These are phyloP conservation scores for Diplodus puntazzo DNA, from an alignment of 2,797 vertebrate species.

Conservation along the genomic window DNA sequence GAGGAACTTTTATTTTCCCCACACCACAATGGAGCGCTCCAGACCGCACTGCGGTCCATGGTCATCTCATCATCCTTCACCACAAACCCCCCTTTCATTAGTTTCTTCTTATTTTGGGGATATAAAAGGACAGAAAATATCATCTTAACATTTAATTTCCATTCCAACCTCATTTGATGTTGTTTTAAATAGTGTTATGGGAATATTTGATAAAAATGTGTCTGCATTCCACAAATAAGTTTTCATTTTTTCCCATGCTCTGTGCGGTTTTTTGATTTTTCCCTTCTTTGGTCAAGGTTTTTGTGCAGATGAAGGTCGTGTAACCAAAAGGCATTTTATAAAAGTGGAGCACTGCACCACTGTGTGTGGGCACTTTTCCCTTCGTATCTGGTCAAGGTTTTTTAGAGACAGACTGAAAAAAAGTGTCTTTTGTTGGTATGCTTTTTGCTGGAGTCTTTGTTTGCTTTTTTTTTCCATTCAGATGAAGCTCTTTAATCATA, in stretches of 20 bases:
- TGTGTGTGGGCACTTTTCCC: constrained; percentile 10
- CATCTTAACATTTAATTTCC: constrained; percentile 7
- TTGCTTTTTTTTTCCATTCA: constrained; percentile 24
- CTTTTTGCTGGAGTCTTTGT: constrained; percentile 23
- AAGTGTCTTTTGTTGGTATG: constrained; percentile 22
- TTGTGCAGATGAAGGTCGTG: constrained; percentile 5
- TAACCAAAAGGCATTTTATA: constrained; percentile 18
- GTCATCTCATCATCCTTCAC: constrained; percentile 28
- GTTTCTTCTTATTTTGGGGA: constrained; percentile 13
- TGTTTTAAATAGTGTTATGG: background rate
- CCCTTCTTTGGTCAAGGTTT: constrained; percentile 22
- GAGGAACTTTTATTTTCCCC: constrained; percentile 24
- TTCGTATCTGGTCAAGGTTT: constrained; percentile 36
- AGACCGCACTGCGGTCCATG: constrained; percentile 20
- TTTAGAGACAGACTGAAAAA: constrained; percentile 33
- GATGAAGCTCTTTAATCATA: constrained; percentile 42
- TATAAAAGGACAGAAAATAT: background rate
- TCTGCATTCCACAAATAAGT: background rate
- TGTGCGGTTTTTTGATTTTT: background rate
- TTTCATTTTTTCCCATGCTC: background rate
- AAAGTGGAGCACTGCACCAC: background rate
- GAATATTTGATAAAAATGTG: constrained; percentile 25
- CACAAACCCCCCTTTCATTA: constrained; percentile 2
- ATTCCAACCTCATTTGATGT: constrained; percentile 23
- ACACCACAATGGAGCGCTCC: constrained; percentile 35